Evolutionary conservation across 2,797 vertebrate genomes (phyloP), one percentile per base, ranked within the genome.

Genomic region (Poeciliopsis gracilis): DNA sequence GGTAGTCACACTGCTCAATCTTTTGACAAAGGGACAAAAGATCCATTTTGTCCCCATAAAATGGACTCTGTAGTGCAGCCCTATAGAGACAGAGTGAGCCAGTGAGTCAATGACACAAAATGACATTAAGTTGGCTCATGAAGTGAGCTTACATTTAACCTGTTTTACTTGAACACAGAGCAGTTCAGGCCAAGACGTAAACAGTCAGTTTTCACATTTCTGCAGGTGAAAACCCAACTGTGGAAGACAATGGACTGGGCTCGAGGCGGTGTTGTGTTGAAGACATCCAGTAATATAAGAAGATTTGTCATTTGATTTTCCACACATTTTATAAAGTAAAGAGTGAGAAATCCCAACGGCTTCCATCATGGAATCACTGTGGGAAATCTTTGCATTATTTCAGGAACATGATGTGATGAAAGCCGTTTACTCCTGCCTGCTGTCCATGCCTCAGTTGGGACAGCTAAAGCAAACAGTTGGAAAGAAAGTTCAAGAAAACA

Each of bases 1-100:
- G 97, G 86, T 99, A 99, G 93, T 99, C 97, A 72, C 98, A 98
- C 91, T 97, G 97, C 79, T 98, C 97, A 63, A 98, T 99, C 96
- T 99, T 99, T 94, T 98, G 97, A 93, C 98, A 99, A 83, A 99
- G 95, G 0, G 97, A 98, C 82, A 98, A 96, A 38, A 99, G 94
- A 91, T 97, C 98, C 98, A 99, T 99, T 93, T 99, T 98, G 94
- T 99, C 98, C 28, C 97, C 97, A 43, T 98, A 99, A 93, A 99
- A 99, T 0, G 98, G 98, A 89, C 98, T 98, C 94, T 99, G 98
- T 79, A 99, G 90, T 0, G 97, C 98, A 12, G 97, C 98, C 97
- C 98, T 99, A 97, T 99, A 93, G 41, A 93, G 77, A 78, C 70
- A 77, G 53, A 79, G 41, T 11, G 25, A 72, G 61, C 33, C 16